phyloP scores from a whole-genome alignment of 2,888 invertebrate species.

The Helicoverpa assulta region DNA sequence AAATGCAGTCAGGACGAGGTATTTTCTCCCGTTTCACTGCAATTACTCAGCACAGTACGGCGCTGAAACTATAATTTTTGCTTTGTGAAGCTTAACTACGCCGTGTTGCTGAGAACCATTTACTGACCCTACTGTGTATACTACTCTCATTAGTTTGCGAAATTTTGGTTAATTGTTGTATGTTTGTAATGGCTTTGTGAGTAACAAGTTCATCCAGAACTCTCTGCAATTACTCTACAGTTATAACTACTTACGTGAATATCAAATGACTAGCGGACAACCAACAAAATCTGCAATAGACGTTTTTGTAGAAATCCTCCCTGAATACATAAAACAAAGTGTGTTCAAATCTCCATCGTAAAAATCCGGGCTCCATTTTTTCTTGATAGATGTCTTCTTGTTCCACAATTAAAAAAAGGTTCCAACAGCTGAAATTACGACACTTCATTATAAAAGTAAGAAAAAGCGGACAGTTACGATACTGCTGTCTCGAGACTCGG shows the following conservation, averaged over 20 bases:
- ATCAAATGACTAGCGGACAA: slow-evolving; percentile 7
- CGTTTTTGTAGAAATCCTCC: not conserved
- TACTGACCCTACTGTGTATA: slow-evolving; percentile 26
- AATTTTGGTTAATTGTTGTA: slow-evolving; percentile 40
- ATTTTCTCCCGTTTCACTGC: slow-evolving; percentile 61
- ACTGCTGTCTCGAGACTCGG: slow-evolving; percentile 66
- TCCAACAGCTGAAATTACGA: slow-evolving; percentile 46
- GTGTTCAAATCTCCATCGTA: slow-evolving; percentile 27
- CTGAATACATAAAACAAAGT: slow-evolving; percentile 20
- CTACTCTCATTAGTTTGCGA: slow-evolving; percentile 36
- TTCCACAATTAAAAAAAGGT: slow-evolving; percentile 51
- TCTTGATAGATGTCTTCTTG: slow-evolving; percentile 37
- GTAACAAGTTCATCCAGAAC: slow-evolving; percentile 36
- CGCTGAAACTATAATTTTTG: slow-evolving; percentile 63
- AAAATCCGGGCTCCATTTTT: slow-evolving; percentile 30
- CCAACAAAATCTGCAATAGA: slow-evolving; percentile 1
- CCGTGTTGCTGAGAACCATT: slow-evolving; percentile 32
- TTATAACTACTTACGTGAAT: slow-evolving; percentile 5
- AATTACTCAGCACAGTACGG: slow-evolving; percentile 61
- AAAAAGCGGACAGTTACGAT: slow-evolving; percentile 52
- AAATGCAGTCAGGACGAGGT: slow-evolving; percentile 64
- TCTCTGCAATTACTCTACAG: slow-evolving; percentile 18
- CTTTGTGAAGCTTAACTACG: slow-evolving; percentile 48
- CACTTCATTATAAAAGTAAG: slow-evolving; percentile 60
- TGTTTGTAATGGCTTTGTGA: slow-evolving; percentile 33